phyloP scores from a whole-genome alignment of 1,140 invertebrate genomes.

The Lordiphosa mommai region DNA sequence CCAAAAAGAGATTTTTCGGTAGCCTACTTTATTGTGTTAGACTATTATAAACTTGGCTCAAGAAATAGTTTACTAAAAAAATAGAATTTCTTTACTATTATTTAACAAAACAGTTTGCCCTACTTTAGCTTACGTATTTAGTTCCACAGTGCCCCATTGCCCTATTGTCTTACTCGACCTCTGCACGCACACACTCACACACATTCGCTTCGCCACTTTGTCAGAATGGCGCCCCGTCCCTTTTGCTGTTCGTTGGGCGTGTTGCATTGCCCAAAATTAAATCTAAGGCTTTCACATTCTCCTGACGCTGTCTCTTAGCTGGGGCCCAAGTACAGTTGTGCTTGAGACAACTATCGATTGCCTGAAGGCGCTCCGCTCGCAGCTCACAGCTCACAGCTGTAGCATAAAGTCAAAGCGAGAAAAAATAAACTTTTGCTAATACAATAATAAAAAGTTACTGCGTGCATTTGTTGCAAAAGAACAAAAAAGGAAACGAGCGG shows the following conservation, averaged over 20 bases:
- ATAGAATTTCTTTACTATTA: too few relatives aligned
- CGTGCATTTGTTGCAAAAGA: conserved; percentile 53
- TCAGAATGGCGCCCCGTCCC: conserved; percentile 41
- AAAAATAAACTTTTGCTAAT: conserved; percentile 70
- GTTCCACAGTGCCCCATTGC: conserved; percentile 37
- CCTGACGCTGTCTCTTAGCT: conserved; percentile 34
- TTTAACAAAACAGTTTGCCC: too few relatives aligned
- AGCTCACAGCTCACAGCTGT: conserved; percentile 27
- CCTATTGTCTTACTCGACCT: neutral
- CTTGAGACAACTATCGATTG: conserved; percentile 47
- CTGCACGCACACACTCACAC: neutral
- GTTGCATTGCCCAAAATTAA: conserved; percentile 33
- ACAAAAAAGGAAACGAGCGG: neutral
- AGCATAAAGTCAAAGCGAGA: conserved; percentile 48
- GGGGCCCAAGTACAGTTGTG: conserved; percentile 38
- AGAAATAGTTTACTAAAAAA: too few relatives aligned
- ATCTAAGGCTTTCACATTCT: conserved; percentile 31
- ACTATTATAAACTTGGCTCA: too few relatives aligned
- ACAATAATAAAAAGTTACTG: conserved; percentile 74
- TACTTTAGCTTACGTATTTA: too few relatives aligned
- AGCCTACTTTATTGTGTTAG: too few relatives aligned
- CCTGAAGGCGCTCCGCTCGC: conserved; percentile 14
- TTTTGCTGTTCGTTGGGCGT: conserved; percentile 31
- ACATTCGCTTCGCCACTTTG: conserved; percentile 35
- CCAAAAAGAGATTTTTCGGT: too few relatives aligned